These are phyloP conservation scores for Stenotaenia linearis DNA, from an alignment of 2,888 invertebrate genomes.

Conservation along the genomic window DNA sequence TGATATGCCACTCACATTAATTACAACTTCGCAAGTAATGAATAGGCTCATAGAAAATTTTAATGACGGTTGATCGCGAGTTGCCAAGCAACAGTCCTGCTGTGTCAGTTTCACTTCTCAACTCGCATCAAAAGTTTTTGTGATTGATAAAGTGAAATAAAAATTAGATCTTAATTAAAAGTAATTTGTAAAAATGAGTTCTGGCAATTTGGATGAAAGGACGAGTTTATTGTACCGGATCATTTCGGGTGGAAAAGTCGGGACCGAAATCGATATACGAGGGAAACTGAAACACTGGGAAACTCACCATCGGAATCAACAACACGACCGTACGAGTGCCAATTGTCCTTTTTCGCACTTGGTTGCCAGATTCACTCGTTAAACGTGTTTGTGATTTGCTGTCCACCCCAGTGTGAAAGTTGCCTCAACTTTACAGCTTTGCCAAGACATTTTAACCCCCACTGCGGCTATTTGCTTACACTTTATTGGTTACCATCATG, in stretches of 20 bases:
- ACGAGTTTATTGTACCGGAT: neutral
- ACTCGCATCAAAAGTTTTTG: neutral
- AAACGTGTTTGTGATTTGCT: constrained; percentile 5
- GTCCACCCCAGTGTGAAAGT: constrained; percentile 13
- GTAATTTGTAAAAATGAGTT: no score
- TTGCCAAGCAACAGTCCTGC: neutral
- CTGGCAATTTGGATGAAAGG: constrained; percentile 19
- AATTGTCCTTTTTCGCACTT: constrained; percentile 8
- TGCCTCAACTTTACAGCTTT: neutral
- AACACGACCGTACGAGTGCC: neutral
- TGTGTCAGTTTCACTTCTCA: neutral
- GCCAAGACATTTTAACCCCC: constrained; percentile 2
- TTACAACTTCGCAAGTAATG: neutral
- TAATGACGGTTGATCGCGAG: neutral
- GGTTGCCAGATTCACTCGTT: constrained; percentile 12
- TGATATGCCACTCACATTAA: neutral
- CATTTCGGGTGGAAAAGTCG: neutral
- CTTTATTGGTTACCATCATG: neutral
- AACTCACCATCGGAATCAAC: neutral
- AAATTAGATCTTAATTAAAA: neutral
- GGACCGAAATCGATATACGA: neutral
- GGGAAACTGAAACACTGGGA: neutral
- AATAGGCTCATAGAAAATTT: constrained; percentile 4
- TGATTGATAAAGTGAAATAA: neutral
- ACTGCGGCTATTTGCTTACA: constrained; percentile 21